phyloP scores from a whole-genome alignment of 2,797 vertebrate genomes.

The Naso thynnoides region DNA sequence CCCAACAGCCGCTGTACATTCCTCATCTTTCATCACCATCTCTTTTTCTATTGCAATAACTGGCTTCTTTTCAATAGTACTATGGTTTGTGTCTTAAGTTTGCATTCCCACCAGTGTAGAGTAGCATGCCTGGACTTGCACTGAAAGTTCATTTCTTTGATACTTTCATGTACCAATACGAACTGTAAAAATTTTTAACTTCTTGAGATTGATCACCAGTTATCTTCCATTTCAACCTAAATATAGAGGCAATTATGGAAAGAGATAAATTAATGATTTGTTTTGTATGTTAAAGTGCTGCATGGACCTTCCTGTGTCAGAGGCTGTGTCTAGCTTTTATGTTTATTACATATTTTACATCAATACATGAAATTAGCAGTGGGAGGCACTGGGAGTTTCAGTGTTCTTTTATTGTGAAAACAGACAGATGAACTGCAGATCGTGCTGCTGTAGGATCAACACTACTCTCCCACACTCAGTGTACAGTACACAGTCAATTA shows the following conservation, averaged over 20 bases:
- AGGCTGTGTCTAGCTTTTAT: background rate
- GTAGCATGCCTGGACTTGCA: too few species aligned
- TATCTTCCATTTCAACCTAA: background rate
- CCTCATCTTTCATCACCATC: too few species aligned
- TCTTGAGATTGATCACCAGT: background rate
- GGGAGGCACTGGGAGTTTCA: slow-evolving; percentile 46
- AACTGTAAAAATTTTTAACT: too few species aligned
- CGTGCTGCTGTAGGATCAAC: slow-evolving; percentile 38
- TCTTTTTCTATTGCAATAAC: too few species aligned
- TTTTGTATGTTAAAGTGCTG: slow-evolving; percentile 6
- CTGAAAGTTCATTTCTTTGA: background rate
- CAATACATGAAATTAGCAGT: slow-evolving; percentile 9
- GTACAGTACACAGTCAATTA: slow-evolving; percentile 51
- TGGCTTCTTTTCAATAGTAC: too few species aligned
- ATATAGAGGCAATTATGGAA: background rate
- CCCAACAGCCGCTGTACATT: too few species aligned
- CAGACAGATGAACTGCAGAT: slow-evolving; percentile 60
- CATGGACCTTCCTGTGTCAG: background rate
- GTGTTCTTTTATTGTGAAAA: slow-evolving; percentile 77
- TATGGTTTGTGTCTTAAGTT: too few species aligned
- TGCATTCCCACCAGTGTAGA: too few species aligned
- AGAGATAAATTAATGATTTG: background rate
- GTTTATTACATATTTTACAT: background rate
- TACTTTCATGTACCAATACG: too few species aligned
- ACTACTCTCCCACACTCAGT: slow-evolving; percentile 34